Base-by-base conservation (phyloP, 2,797 vertebrate genomes). In the Hylomyscus alleni region DNA sequence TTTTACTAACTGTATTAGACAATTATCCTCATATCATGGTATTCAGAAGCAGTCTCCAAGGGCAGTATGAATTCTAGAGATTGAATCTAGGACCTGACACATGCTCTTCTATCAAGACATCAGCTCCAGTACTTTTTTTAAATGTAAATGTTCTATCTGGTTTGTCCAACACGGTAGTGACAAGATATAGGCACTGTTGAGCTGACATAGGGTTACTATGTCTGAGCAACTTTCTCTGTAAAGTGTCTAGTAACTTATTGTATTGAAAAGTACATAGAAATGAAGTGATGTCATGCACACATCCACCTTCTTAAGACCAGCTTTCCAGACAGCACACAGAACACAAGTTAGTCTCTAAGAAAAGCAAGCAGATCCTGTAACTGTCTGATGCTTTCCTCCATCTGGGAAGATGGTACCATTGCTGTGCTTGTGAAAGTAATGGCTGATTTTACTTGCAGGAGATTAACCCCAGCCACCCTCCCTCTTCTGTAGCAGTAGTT, bases 391-490 rank as follows among this genome's bases (percentile, higher is more conserved):
- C 58, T 83, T 95, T 86, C 17, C 47, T 50, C 31, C 80, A 60
- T 17, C 90, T 24, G 19, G 94, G 82, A 92, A 95, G 50, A 91
- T 88, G 72, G 75, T 44, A 34, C 60, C 56, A 40, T 96, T 54
- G 73, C 75, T 31, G 0, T 84, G 60, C 93, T 95, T 95, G 52
- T 26, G 52, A 78, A 96, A 95, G 56, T 91, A 93, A 90, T 34
- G 37, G 65, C 89, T 80, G 52, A 31, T 94, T 96, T 96, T 88
- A 58, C 91, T 82, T 65, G 54, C n/a, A 95, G 95, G 84, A 96
- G 87, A 94, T 97, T 96, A 96, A 95, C 92, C 76, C 65, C 50
- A 89, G 24, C 29, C 40, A 34, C 62, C 73, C n/a, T 95, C 60
- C n/a, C 34, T 89, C 65, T 96, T 87, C 94, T 92, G 0, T 20